A percentile compares a stretch with the other conserved stretches of the same genome.
phyloP scores from a whole-genome alignment of 2,113 vertebrate species.

The Athene noctua region DNA sequence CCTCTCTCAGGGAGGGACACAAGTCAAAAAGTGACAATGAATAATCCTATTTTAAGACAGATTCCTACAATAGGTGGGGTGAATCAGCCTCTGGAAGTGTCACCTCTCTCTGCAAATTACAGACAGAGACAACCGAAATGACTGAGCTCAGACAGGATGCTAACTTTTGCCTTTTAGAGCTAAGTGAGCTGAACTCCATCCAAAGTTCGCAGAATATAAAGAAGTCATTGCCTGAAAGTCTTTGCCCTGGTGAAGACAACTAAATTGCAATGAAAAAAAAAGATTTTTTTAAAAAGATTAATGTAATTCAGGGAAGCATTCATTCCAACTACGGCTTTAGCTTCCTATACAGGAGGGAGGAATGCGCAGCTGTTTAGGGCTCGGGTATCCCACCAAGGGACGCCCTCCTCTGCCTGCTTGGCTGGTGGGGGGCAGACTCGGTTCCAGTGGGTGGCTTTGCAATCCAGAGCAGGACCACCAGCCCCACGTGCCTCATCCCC shows the following conservation, averaged over 20 bases:
- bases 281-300: neutral
- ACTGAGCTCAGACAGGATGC: slow-evolving; percentile 18
- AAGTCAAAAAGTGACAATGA: neutral
- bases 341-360: neutral
- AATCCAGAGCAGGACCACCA: neutral
- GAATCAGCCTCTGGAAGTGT: neutral
- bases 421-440: fast-evolving
- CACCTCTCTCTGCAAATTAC: slow-evolving; percentile 22
- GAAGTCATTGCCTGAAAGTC: slow-evolving; percentile 4
- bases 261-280: neutral
- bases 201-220: neutral
- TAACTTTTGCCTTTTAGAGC: neutral
- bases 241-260: neutral
- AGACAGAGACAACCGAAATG: neutral
- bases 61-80: neutral
- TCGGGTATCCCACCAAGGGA: neutral
- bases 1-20: neutral
- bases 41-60: neutral
- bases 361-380: neutral
- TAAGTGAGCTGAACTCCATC: slow-evolving; percentile 6
- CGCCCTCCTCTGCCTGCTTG: neutral
- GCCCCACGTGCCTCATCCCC: fast-evolving
- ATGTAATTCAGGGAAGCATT: neutral
- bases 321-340: neutral
- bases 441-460: neutral